phyloP scores from a whole-genome alignment of 2,888 invertebrate genomes.

The Latheticus oryzae region DNA sequence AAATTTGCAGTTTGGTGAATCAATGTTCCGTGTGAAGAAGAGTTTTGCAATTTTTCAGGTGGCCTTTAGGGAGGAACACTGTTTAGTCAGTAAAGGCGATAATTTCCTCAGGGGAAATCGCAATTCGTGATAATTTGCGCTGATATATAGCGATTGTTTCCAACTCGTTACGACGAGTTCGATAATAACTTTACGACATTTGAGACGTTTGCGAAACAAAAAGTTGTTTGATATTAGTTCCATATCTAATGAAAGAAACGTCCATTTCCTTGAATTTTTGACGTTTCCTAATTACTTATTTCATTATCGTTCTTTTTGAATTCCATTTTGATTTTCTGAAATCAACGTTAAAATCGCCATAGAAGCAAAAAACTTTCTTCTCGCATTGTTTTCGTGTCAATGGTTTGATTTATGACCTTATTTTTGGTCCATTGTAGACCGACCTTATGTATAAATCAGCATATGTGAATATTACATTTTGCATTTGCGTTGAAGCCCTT shows the following conservation, averaged over 20 bases:
- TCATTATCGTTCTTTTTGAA: no score
- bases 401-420: constrained; percentile 42
- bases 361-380: constrained; percentile 11
- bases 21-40: background rate
- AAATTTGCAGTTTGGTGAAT: background rate
- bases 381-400: constrained; percentile 14
- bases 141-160: constrained; percentile 25
- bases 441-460: constrained; percentile 41
- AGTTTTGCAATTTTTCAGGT: constrained; percentile 22
- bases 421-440: constrained; percentile 38
- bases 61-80: constrained; percentile 5
- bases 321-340: no score
- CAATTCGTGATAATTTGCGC: constrained; percentile 27
- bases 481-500: constrained; percentile 24
- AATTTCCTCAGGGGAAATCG: constrained; percentile 36
- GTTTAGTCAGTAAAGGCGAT: constrained; percentile 17
- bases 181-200: constrained; percentile 19
- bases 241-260: no score
- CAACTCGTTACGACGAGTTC: constrained; percentile 20
- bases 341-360: no score
- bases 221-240: background rate
- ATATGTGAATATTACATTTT: constrained; percentile 40
- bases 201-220: background rate
- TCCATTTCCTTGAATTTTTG: no score
- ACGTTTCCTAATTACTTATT: no score